These are phyloP conservation scores for Danio albolineatus DNA, from an alignment of 2,797 vertebrate genomes.

Conservation along the genomic window DNA sequence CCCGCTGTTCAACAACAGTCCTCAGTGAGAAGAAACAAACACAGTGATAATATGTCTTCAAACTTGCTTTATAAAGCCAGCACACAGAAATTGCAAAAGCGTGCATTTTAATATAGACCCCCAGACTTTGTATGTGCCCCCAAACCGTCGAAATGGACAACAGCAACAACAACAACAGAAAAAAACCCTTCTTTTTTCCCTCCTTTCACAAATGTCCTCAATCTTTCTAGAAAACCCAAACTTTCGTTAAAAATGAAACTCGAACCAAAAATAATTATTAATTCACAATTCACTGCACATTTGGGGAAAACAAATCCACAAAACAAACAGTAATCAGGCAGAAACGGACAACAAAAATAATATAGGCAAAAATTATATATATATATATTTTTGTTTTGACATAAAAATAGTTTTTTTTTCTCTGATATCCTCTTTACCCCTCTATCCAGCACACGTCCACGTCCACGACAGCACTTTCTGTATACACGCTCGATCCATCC, in stretches of 20 bases:
- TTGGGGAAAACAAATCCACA: constrained; percentile 59
- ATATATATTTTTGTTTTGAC: constrained; percentile 59
- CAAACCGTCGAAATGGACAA: constrained; percentile 60
- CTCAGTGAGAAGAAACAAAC: constrained; percentile 69
- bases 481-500: constrained; percentile 51
- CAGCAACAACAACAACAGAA: neutral
- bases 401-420: constrained; percentile 48
- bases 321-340: constrained; percentile 68
- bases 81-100: constrained; percentile 62
- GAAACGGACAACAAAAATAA: constrained; percentile 59
- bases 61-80: constrained; percentile 64
- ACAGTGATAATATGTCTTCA: constrained; percentile 71
- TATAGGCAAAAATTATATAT: constrained; percentile 44
- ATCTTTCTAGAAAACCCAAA: constrained; percentile 53
- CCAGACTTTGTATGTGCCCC: neutral
- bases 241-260: constrained; percentile 48
- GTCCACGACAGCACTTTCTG: constrained; percentile 56
- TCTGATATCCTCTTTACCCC: constrained; percentile 42
- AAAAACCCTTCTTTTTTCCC: constrained; percentile 59
- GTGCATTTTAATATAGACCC: constrained; percentile 52
- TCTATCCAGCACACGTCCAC: constrained; percentile 63
- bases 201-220: constrained; percentile 69
- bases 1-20: constrained; percentile 62
- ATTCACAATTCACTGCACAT: constrained; percentile 54
- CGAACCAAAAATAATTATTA: constrained; percentile 30